phyloP scores from a whole-genome alignment of 2,797 vertebrate genomes.

The Apogon hyalosoma region DNA sequence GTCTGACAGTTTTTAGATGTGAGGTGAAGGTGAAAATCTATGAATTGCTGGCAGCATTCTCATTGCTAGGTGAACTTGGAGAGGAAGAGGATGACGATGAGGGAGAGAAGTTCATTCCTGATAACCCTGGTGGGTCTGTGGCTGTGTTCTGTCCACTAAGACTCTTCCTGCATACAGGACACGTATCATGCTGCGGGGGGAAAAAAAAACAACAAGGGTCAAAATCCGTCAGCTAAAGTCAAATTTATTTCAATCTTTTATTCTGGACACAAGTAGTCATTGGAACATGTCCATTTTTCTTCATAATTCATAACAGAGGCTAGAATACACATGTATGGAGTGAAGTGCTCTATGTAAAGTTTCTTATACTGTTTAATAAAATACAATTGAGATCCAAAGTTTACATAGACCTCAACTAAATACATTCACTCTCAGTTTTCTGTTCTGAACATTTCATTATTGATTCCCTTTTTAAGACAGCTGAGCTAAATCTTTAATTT shows the following conservation, averaged over 20 bases:
- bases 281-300: too few relatives aligned
- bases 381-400: too few relatives aligned
- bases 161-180: conserved; percentile 98
- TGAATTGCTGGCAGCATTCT: conserved; percentile 91
- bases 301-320: neutral
- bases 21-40: conserved; percentile 80
- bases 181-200: conserved; percentile 92
- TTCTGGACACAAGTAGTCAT: too few relatives aligned
- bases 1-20: conserved; percentile 40
- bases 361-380: too few relatives aligned
- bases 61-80: conserved; percentile 93
- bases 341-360: too few relatives aligned
- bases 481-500: neutral
- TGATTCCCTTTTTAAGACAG: too few relatives aligned
- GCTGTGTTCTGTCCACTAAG: conserved; percentile 98
- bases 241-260: too few relatives aligned
- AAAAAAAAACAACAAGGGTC: neutral
- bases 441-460: too few relatives aligned
- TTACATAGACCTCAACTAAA: too few relatives aligned
- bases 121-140: conserved; percentile 94
- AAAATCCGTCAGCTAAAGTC: too few relatives aligned
- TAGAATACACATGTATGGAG: too few relatives aligned
- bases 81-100: conserved; percentile 94
- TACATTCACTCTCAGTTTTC: neutral
- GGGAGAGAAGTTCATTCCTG: conserved; percentile 93